These are phyloP conservation scores for Myodes glareolus DNA, from an alignment of 2,113 vertebrate genomes.

Conservation along the genomic window DNA sequence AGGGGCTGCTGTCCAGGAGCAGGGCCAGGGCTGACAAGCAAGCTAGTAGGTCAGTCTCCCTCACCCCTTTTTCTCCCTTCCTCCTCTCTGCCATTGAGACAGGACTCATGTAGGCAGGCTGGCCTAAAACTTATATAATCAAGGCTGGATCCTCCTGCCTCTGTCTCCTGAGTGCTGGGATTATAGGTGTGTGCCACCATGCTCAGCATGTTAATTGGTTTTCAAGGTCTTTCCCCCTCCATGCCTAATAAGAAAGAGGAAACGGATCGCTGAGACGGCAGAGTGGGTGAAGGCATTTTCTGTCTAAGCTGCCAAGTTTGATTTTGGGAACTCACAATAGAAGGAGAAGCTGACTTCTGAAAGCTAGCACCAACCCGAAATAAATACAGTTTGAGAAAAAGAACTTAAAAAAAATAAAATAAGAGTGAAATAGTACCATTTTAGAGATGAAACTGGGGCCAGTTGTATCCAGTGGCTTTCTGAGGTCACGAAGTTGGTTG, in stretches of 20 bases:
- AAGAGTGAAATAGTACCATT: neutral
- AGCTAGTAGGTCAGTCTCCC: neutral
- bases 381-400: neutral
- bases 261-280: neutral
- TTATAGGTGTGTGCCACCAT: neutral
- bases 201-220: neutral
- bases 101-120: neutral
- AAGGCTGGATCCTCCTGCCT: neutral
- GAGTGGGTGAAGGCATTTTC: neutral
- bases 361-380: neutral
- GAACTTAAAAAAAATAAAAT: neutral
- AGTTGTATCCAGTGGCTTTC: neutral
- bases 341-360: neutral
- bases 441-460: neutral
- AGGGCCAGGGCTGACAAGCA: neutral
- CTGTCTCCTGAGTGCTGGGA: neutral
- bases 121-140: neutral
- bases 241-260: neutral
- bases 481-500: neutral
- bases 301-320: neutral
- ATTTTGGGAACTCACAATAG: neutral
- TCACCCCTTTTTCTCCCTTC: no score
- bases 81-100: neutral
- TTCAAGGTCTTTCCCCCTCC: neutral
- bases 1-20: neutral